Percentiles rank a stretch among this genome's conserved stretches.
Conservation (phyloP, 2,113 vertebrate species). For the Zosterops borbonicus region DNA sequence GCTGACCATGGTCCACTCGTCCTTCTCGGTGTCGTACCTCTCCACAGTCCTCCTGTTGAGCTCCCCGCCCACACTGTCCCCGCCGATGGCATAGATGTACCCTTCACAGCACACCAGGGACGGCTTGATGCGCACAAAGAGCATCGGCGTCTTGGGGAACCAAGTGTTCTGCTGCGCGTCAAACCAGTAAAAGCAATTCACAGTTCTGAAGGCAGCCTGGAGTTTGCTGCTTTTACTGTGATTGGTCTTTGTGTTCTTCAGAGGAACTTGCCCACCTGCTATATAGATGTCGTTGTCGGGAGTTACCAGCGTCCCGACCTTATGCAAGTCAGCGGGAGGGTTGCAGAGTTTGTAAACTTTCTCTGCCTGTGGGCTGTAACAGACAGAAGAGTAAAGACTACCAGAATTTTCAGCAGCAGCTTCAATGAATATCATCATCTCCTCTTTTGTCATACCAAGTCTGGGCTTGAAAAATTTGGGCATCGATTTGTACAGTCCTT, state of each 20-base stretch:
- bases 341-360: slow-evolving; percentile 96
- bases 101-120: slow-evolving; percentile 94
- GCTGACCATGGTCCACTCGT: slow-evolving; percentile 94
- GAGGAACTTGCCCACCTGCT: slow-evolving; percentile 91
- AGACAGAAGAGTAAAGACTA: slow-evolving; percentile 85
- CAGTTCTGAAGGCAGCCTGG: slow-evolving; percentile 88
- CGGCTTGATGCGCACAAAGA: slow-evolving; percentile 89
- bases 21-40: slow-evolving; percentile 90
- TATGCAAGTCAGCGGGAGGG: slow-evolving; percentile 92
- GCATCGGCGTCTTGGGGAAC: slow-evolving; percentile 95
- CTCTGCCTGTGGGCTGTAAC: slow-evolving; percentile 96
- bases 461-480: slow-evolving; percentile 99
- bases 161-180: slow-evolving; percentile 97
- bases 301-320: slow-evolving; percentile 92
- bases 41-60: slow-evolving; percentile 93
- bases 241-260: slow-evolving; percentile 87
- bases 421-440: slow-evolving; percentile 98
- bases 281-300: slow-evolving; percentile 97
- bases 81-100: slow-evolving; percentile 94
- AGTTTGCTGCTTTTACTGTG: slow-evolving; percentile 87
- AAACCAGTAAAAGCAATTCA: slow-evolving; percentile 96
- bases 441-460: slow-evolving; percentile 98
- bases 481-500: slow-evolving; percentile 99
- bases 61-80: slow-evolving; percentile 89
- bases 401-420: slow-evolving; percentile 85